Evolutionary conservation across 2,797 vertebrate species (phyloP).

Genomic region (Gouania willdenowi): DNA sequence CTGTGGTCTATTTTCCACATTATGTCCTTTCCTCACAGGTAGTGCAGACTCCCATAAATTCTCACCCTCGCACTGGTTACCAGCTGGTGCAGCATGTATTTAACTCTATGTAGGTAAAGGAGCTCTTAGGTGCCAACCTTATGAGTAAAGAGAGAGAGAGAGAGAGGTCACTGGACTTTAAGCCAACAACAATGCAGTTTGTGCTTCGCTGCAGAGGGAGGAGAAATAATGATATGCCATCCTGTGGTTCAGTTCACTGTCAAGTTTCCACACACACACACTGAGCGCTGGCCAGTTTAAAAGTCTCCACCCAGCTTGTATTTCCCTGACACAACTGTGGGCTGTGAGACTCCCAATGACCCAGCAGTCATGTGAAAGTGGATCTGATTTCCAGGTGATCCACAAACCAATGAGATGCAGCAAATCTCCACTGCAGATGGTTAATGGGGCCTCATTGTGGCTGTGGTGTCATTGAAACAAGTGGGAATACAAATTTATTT

Average conservation of each 20-base stretch:
- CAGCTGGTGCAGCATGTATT: conserved; percentile 21
- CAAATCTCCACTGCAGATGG: neutral
- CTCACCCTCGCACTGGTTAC: conserved; percentile 43
- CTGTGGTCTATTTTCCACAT: neutral
- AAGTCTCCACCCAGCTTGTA: conserved; percentile 36
- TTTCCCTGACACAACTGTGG: conserved; percentile 40
- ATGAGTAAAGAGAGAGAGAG: conserved; percentile 17
- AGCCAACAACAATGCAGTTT: conserved; percentile 35
- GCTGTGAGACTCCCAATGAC: conserved; percentile 12
- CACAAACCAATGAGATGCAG: neutral
- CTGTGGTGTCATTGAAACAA: too few species aligned
- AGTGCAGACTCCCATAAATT: conserved; percentile 55
- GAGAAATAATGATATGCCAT: conserved; percentile 38
- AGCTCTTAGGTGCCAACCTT: conserved; percentile 18
- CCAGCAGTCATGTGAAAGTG: conserved; percentile 5
- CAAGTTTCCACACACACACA: conserved; percentile 21
- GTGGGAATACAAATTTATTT: too few species aligned
- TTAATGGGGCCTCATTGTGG: neutral
- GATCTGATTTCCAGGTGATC: conserved; percentile 33
- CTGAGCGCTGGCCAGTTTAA: conserved; percentile 15
- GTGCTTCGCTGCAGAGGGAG: conserved; percentile 18
- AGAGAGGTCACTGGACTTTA: conserved; percentile 29
- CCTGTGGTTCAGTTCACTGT: conserved; percentile 32
- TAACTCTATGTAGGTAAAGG: conserved; percentile 33
- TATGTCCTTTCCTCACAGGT: conserved; percentile 12